Percentiles rank a stretch among this genome's conserved stretches.
phyloP scores from a whole-genome alignment of 2,888 invertebrate species.

The Villa cingulata region DNA sequence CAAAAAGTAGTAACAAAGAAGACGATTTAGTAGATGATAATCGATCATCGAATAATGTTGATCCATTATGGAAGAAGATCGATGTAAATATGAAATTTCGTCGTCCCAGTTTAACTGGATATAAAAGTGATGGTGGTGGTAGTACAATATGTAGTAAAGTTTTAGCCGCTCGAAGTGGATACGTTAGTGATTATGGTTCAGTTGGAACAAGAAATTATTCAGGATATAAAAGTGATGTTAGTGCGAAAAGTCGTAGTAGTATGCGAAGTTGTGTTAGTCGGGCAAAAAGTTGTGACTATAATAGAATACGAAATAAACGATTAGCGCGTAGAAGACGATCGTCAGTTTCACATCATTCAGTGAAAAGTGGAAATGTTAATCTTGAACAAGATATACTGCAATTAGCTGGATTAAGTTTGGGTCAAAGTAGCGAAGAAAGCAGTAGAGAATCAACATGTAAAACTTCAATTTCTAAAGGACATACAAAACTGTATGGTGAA shows the following conservation, averaged over 20 bases:
- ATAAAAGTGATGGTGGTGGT: constrained; percentile 44
- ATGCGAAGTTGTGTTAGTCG: constrained; percentile 44
- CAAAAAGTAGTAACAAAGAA: constrained; percentile 19
- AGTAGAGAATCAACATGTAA: constrained; percentile 30
- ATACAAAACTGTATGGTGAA: constrained; percentile 34
- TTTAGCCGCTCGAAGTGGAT: constrained; percentile 37
- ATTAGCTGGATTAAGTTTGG: constrained; percentile 44
- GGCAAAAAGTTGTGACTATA: constrained; percentile 25
- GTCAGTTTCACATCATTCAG: neutral
- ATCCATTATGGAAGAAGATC: constrained; percentile 50
- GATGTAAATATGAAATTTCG: constrained; percentile 50
- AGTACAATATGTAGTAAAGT: constrained; percentile 37
- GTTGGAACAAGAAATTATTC: constrained; percentile 32
- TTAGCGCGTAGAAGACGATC: constrained; percentile 2
- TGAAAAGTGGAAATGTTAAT: constrained; percentile 26
- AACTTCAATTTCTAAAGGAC: constrained; percentile 29
- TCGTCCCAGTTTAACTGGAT: constrained; percentile 42
- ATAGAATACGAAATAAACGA: constrained; percentile 34
- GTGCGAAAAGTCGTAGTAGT: constrained; percentile 46
- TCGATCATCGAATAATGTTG: constrained; percentile 39
- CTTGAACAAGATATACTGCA: constrained; percentile 44
- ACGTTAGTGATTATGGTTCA: constrained; percentile 47
- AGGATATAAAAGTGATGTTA: constrained; percentile 47
- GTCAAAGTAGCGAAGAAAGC: constrained; percentile 40
- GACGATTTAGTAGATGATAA: constrained; percentile 36